Percentiles rank a stretch among this genome's conserved stretches.
These are phyloP conservation scores for Syngnathoides biaculeatus DNA, from an alignment of 2,113 vertebrate genomes.

Conservation along the genomic window DNA sequence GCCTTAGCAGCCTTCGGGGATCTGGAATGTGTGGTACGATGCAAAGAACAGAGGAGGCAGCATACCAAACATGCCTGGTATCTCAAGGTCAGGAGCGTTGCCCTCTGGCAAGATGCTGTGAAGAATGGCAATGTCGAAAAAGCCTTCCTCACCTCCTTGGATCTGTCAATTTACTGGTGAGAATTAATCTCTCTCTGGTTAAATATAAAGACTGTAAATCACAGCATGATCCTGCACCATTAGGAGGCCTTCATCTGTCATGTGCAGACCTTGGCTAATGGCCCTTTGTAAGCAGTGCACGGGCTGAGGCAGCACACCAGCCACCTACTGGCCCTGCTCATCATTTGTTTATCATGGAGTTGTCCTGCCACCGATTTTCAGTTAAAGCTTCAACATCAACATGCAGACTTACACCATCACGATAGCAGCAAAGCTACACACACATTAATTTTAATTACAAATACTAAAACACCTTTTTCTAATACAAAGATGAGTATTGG, in stretches of 20 bases:
- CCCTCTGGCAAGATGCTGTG: constrained; percentile 52
- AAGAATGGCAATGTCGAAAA: constrained; percentile 58
- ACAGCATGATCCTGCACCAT: constrained; percentile 56
- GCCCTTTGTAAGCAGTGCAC: constrained; percentile 54
- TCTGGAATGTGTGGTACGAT: constrained; percentile 23
- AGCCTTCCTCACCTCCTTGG: constrained; percentile 50
- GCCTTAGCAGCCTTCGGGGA: constrained; percentile 21
- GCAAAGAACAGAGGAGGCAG: constrained; percentile 37
- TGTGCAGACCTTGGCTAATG: constrained; percentile 62
- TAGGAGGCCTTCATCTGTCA: constrained; percentile 66
- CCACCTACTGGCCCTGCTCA: constrained; percentile 43
- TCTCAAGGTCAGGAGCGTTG: constrained; percentile 59
- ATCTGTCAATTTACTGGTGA: constrained; percentile 62
- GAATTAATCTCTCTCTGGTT: constrained; percentile 73
- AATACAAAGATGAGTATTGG: not conserved
- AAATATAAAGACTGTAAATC: constrained; percentile 76
- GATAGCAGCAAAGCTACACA: not conserved
- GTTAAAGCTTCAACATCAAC: constrained; percentile 8
- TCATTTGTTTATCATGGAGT: constrained; percentile 47
- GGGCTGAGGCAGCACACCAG: constrained; percentile 40
- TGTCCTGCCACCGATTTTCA: constrained; percentile 18
- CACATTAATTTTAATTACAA: not conserved
- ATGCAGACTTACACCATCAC: not conserved
- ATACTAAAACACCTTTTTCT: not conserved
- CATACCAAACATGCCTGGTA: constrained; percentile 46